Percentiles rank a stretch among this genome's conserved stretches.
phyloP scores from a whole-genome alignment of 2,888 invertebrate species.

The Lutraria lutraria region DNA sequence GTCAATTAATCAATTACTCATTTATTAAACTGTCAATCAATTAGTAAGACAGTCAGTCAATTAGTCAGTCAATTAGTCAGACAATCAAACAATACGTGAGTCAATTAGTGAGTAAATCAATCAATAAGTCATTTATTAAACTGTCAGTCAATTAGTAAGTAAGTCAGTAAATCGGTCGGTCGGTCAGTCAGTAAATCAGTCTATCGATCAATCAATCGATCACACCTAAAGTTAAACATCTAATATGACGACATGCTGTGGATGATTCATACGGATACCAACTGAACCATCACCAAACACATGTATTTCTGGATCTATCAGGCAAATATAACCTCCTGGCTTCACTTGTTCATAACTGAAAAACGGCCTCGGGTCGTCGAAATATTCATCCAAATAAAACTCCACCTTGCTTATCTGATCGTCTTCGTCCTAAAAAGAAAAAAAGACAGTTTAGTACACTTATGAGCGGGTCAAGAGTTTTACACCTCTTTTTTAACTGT shows the following conservation, averaged over 20 bases:
- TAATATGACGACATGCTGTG: conserved; percentile 25
- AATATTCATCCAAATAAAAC: conserved; percentile 42
- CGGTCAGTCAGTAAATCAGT: no score
- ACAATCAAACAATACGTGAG: no score
- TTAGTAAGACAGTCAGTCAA: no score
- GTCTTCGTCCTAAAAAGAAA: conserved; percentile 26
- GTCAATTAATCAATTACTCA: no score
- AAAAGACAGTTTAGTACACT: not conserved
- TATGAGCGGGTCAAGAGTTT: not conserved
- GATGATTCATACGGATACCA: conserved; percentile 41
- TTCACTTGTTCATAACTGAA: conserved; percentile 37
- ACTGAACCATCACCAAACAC: conserved; percentile 36
- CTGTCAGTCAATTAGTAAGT: no score
- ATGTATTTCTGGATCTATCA: conserved; percentile 29
- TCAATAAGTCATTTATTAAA: no score
- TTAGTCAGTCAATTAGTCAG: no score
- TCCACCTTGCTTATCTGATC: conserved; percentile 38
- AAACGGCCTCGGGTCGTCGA: conserved; percentile 40
- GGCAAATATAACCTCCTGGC: conserved; percentile 42
- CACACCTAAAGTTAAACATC: not conserved
- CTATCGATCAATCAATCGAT: no score
- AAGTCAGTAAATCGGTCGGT: no score
- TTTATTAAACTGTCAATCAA: no score
- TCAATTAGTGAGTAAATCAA: no score
- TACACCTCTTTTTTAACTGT: not conserved